These are phyloP conservation scores for Trichechus manatus DNA, from an alignment of 2,113 vertebrate genomes.

Conservation along the genomic window DNA sequence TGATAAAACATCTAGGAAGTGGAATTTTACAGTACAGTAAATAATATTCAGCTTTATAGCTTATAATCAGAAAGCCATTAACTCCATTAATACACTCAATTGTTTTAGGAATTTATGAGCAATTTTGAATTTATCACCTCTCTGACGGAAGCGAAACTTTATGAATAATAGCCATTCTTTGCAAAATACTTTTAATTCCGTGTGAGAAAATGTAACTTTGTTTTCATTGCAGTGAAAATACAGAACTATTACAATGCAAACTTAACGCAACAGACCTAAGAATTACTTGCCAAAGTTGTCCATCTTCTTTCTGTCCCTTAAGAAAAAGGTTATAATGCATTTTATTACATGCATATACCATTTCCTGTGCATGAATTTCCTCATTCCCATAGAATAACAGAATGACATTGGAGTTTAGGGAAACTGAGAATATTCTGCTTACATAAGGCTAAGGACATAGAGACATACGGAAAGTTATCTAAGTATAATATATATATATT, in stretches of 20 bases:
- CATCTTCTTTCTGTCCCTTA: not conserved
- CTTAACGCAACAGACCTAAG: not conserved
- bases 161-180: not conserved
- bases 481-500: not conserved
- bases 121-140: slow-evolving; percentile 4
- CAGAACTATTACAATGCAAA: slow-evolving; percentile 5
- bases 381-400: not conserved
- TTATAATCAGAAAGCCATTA: not conserved
- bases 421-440: not conserved
- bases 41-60: not conserved
- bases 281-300: not conserved
- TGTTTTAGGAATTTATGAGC: not conserved
- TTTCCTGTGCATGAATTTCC: not conserved
- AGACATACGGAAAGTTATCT: not conserved
- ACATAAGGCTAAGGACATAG: not conserved
- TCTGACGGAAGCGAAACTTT: not conserved
- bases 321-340: not conserved
- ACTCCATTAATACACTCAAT: not conserved
- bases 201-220: slow-evolving; percentile 52
- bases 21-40: slow-evolving; percentile 17
- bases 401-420: not conserved
- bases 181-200: not conserved
- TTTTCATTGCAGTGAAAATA: slow-evolving; percentile 41
- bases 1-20: slow-evolving; percentile 2
- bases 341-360: not conserved